Conservation (phyloP, 1,140 invertebrate genomes). For the Apis dorsata region DNA sequence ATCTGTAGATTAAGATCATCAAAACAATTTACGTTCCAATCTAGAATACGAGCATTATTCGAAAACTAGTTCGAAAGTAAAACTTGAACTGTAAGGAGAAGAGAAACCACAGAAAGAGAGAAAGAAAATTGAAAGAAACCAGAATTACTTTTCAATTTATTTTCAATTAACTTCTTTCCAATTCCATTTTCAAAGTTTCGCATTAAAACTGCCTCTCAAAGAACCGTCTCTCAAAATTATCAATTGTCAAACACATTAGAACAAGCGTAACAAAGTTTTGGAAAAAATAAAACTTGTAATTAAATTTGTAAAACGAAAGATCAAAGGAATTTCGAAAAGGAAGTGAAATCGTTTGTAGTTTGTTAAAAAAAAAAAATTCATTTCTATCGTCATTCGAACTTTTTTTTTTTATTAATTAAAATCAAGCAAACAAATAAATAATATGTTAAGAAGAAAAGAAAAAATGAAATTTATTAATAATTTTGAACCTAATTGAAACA, state of each 20-base stretch:
- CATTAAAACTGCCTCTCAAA: background rate
- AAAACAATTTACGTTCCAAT: background rate
- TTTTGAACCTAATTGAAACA: too few relatives aligned
- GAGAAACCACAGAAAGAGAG: background rate
- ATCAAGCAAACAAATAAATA: too few relatives aligned
- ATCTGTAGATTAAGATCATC: background rate
- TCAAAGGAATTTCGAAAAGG: background rate
- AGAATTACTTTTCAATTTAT: constrained; percentile 19
- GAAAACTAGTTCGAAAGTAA: background rate
- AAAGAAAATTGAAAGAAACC: background rate
- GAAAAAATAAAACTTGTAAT: background rate
- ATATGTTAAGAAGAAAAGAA: too few relatives aligned
- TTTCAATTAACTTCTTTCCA: constrained; percentile 21
- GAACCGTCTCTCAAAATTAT: background rate
- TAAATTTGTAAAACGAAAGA: background rate
- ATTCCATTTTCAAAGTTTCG: background rate
- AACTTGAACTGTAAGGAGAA: background rate
- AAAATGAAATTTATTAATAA: too few relatives aligned
- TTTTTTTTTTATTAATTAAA: too few relatives aligned
- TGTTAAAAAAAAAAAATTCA: too few relatives aligned
- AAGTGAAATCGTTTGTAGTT: too few relatives aligned
- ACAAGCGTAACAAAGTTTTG: background rate
- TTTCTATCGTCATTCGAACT: too few relatives aligned
- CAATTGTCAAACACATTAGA: background rate
- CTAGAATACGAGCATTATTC: background rate